These are phyloP conservation scores for Magallana gigas DNA, from an alignment of 1,140 invertebrate species.

Conservation along the genomic window DNA sequence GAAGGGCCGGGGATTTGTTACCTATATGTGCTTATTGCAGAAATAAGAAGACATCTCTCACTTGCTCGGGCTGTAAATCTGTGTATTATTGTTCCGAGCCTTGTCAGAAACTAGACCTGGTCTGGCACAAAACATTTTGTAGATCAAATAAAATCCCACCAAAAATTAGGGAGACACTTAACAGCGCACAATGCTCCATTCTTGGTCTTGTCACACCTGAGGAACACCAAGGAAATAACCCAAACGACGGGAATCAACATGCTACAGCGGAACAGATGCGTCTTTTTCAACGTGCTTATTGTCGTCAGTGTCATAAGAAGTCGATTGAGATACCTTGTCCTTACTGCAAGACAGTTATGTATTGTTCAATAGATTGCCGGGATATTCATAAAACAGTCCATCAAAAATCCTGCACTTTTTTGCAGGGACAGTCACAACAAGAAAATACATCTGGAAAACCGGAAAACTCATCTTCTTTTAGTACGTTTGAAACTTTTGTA, in stretches of 20 bases:
- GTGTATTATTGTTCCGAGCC: not conserved
- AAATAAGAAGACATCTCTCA: not conserved
- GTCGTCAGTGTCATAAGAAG: not conserved
- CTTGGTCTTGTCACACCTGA: constrained; percentile 4
- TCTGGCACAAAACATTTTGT: not conserved
- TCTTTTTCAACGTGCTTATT: not conserved
- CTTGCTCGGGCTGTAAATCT: not conserved
- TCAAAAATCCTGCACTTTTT: not conserved
- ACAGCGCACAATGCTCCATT: not conserved
- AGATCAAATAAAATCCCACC: not conserved
- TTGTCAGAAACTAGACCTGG: not conserved
- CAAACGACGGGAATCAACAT: not conserved
- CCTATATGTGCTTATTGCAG: not conserved
- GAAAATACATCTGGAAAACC: too few relatives aligned
- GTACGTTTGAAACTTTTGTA: not conserved
- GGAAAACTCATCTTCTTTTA: too few relatives aligned
- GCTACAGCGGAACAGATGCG: not conserved
- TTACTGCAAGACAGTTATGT: not conserved
- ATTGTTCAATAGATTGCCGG: not conserved
- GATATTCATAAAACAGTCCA: not conserved
- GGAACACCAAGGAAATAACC: not conserved
- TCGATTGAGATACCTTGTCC: not conserved
- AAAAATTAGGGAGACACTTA: not conserved
- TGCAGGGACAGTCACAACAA: not conserved
- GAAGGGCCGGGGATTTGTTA: not conserved